Conservation (phyloP, 2,888 invertebrate genomes). For the Drosophila emarginata region DNA sequence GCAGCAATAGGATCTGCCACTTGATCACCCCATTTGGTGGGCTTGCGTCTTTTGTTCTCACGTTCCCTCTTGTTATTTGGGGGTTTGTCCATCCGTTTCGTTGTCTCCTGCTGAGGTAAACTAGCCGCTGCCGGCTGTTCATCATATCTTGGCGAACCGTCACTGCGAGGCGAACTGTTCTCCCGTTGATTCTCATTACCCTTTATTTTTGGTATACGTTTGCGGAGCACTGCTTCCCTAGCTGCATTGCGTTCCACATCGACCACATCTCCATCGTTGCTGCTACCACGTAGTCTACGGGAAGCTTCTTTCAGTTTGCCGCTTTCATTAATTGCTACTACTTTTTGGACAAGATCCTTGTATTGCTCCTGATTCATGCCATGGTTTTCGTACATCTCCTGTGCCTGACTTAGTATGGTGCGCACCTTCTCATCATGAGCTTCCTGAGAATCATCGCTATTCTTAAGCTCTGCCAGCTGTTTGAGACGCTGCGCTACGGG, state of each 20-base stretch:
- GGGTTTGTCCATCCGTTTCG: constrained; percentile 19
- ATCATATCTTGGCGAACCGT: constrained; percentile 61
- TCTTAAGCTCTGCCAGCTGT: constrained; percentile 76
- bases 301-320: constrained; percentile 88
- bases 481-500: constrained; percentile 64
- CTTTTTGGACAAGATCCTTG: constrained; percentile 89
- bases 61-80: constrained; percentile 34
- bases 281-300: constrained; percentile 86
- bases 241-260: constrained; percentile 80
- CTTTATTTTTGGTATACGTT: constrained; percentile 82
- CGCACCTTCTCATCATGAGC: constrained; percentile 87
- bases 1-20: constrained; percentile 54
- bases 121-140: constrained; percentile 42
- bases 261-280: constrained; percentile 46
- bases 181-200: constrained; percentile 55
- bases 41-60: constrained; percentile 76
- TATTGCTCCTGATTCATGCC: constrained; percentile 89
- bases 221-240: constrained; percentile 81
- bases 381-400: constrained; percentile 89
- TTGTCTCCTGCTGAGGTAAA: not conserved
- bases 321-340: constrained; percentile 89
- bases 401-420: constrained; percentile 91
- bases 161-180: constrained; percentile 55
- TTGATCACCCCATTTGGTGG: constrained; percentile 79
- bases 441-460: constrained; percentile 83